Evolutionary conservation across 2,888 invertebrate species (phyloP).

Genomic region (Keiferia lycopersicella): DNA sequence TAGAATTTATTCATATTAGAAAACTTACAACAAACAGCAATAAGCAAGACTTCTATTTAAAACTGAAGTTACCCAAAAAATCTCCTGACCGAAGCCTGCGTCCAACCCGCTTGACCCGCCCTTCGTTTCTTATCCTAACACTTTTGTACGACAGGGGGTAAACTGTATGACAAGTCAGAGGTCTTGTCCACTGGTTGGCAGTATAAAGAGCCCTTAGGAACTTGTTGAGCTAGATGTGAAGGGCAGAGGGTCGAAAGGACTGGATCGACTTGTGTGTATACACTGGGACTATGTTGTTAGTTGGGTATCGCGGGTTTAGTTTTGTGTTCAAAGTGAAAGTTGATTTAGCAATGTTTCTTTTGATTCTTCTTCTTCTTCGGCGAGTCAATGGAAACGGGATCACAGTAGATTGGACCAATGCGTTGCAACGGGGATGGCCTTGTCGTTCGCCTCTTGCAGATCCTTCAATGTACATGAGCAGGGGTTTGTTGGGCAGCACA

Average conservation of each 20-base stretch:
- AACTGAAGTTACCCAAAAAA: constrained; percentile 11
- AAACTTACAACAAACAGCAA: too few relatives aligned
- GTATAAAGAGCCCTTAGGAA: constrained; percentile 64
- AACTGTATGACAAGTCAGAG: constrained; percentile 32
- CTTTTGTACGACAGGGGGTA: background rate
- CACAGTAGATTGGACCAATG: too few relatives aligned
- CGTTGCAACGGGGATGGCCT: too few relatives aligned
- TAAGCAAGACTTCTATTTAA: background rate
- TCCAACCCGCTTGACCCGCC: background rate
- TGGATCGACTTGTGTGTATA: constrained; percentile 11
- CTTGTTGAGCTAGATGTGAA: constrained; percentile 69
- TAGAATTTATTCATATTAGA: too few relatives aligned
- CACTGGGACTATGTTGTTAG: background rate
- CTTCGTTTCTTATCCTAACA: background rate
- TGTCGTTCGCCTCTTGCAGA: too few relatives aligned
- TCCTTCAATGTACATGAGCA: too few relatives aligned
- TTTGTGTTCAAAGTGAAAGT: constrained; percentile 9
- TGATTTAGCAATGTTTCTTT: background rate
- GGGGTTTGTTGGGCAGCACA: too few relatives aligned
- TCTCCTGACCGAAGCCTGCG: background rate
- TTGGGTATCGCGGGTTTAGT: background rate
- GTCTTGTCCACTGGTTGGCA: constrained; percentile 50
- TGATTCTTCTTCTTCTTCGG: too few relatives aligned
- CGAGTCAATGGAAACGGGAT: too few relatives aligned
- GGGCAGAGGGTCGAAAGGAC: constrained; percentile 65